phyloP scores from a whole-genome alignment of 2,113 vertebrate genomes.

The Willisornis vidua region DNA sequence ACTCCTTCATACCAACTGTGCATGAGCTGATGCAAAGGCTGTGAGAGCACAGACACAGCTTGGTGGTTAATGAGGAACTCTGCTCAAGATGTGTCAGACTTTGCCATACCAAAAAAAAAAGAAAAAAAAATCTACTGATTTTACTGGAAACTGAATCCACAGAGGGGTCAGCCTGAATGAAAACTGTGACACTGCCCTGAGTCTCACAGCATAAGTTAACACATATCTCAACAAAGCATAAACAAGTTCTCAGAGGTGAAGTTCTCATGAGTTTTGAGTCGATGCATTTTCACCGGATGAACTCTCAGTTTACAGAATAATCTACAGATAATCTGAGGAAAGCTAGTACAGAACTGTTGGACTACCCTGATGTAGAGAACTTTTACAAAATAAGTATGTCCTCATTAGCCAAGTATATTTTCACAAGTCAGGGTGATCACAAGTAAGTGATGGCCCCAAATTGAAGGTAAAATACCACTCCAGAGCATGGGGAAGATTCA shows the following conservation, averaged over 20 bases:
- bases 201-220: fast-evolving
- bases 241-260: not conserved
- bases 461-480: not conserved
- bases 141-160: not conserved
- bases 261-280: not conserved
- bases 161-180: not conserved
- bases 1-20: not conserved
- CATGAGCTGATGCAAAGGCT: not conserved
- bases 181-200: not conserved
- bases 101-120: not conserved
- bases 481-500: not conserved
- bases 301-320: not conserved
- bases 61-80: not conserved
- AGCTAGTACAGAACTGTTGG: not conserved
- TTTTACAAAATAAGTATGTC: not conserved
- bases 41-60: not conserved
- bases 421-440: not conserved
- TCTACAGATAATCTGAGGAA: not conserved
- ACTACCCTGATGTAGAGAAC: not conserved
- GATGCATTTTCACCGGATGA: not conserved
- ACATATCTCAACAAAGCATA: not conserved
- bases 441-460: not conserved
- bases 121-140: not conserved
- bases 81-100: not conserved
- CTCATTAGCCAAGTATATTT: not conserved